Base-by-base conservation (phyloP, 2,113 vertebrate species). In the Gasterosteus nipponicus region DNA sequence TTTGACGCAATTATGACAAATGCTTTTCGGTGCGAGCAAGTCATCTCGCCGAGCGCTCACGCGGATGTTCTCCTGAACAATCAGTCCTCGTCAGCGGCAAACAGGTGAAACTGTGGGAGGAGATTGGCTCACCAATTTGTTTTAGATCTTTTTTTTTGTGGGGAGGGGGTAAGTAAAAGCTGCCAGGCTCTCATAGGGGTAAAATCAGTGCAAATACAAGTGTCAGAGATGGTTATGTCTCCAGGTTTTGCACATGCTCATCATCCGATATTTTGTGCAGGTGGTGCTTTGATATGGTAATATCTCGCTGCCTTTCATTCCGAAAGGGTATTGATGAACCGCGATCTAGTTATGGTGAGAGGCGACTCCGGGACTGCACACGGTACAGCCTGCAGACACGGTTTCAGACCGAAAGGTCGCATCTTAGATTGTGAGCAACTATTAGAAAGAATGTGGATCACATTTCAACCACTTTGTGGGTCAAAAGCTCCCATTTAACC, bases 331-430 rank as follows among this genome's bases (percentile, higher is more conserved):
- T 58, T 56, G 70, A 82, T 62, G 67, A 78, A 60, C 49, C 22
- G 35, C 61, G 69, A 87, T 87, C 72, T 70, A 77, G 87, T 83
- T 87, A 59, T 54, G 16, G 70, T 14, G 18, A 54, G 70, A 54
- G 61, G 47, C 7, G 39, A 79, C 73, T 66, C 65, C 19, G 11
- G 56, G 51, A 53, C 75, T 71, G n/a, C 22, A 26, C 22, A 26
- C 22, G 22, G 22, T 26, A 26, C 22, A 26, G 22, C 1, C 22
- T 26, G 22, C 22, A 26, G 22, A 26, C 22, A 26, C 22, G 22
- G 22, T 26, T 26, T 26, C 22, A 26, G 1, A 26, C 22, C 22
- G 22, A 26, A 26, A 26, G 22, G 22, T 26, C 22, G 22, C 22
- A 26, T 26, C 22, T 26, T 26, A 26, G 22, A 26, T 26, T 26